Percentiles rank a stretch among this genome's conserved stretches.
Conservation (phyloP, 2,113 vertebrate genomes). For the Crypturellus undulatus region DNA sequence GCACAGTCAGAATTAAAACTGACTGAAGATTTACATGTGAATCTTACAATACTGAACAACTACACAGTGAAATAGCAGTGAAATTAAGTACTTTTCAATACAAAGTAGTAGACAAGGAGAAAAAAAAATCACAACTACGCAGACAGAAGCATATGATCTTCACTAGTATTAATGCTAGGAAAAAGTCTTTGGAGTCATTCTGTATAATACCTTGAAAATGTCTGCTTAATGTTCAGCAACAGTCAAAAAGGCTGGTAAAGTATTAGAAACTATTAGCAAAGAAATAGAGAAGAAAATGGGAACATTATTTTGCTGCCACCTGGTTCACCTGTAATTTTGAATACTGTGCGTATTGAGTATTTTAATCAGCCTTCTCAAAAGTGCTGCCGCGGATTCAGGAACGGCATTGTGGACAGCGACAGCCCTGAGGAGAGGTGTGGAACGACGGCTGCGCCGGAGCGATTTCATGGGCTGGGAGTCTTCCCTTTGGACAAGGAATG, state of each 20-base stretch:
- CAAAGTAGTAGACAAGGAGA: not conserved
- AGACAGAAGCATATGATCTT: not conserved
- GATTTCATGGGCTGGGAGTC: not conserved
- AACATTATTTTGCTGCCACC: not conserved
- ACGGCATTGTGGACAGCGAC: not conserved
- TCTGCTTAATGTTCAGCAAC: not conserved
- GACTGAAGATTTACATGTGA: not conserved
- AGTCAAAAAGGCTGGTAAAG: not conserved
- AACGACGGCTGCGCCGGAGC: not conserved
- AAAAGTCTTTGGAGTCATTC: not conserved
- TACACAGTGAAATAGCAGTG: not conserved
- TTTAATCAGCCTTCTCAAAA: not conserved
- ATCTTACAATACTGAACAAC: not conserved
- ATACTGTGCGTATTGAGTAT: not conserved
- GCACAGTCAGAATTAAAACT: not conserved
- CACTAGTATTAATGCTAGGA: not conserved
- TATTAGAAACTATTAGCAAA: constrained; percentile 8
- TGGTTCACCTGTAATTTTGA: not conserved
- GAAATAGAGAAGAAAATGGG: constrained; percentile 23
- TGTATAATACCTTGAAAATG: not conserved
- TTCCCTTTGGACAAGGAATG: not conserved
- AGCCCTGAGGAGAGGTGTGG: not conserved
- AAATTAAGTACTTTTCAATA: not conserved
- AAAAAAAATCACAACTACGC: not conserved
- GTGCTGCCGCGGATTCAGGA: not conserved